Evolutionary conservation across 2,113 vertebrate genomes (phyloP).

Genomic region (Meles meles): DNA sequence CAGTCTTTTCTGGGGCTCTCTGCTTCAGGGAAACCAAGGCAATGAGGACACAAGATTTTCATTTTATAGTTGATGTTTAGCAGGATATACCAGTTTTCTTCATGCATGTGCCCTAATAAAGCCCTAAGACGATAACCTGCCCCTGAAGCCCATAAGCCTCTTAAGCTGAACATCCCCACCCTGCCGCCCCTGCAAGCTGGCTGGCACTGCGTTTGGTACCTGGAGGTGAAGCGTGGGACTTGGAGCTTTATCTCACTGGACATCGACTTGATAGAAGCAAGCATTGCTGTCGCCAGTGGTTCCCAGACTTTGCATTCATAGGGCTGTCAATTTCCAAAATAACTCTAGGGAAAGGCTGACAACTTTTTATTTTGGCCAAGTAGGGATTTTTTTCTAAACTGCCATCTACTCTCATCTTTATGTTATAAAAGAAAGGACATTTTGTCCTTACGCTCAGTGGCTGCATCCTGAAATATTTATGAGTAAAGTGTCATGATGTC

Average conservation of each 20-base stretch:
- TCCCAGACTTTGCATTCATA: not conserved
- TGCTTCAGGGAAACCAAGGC: not conserved
- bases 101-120: not conserved
- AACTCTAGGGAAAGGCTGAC: not conserved
- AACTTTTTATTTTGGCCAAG: not conserved
- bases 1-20: not conserved
- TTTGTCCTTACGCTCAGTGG: not conserved
- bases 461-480: not conserved
- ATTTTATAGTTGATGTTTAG: not conserved
- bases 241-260: not conserved
- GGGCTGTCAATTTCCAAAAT: not conserved
- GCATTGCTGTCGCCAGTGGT: not conserved
- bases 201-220: not conserved
- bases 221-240: not conserved
- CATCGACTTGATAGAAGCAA: not conserved
- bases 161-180: not conserved
- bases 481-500: not conserved
- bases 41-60: not conserved
- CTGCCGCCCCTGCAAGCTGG: accelerated
- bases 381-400: not conserved
- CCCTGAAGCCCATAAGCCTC: not conserved
- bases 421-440: not conserved
- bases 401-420: not conserved
- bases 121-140: not conserved
- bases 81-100: not conserved